phyloP scores from a whole-genome alignment of 2,888 invertebrate genomes.

The Pseudococcus viburni region DNA sequence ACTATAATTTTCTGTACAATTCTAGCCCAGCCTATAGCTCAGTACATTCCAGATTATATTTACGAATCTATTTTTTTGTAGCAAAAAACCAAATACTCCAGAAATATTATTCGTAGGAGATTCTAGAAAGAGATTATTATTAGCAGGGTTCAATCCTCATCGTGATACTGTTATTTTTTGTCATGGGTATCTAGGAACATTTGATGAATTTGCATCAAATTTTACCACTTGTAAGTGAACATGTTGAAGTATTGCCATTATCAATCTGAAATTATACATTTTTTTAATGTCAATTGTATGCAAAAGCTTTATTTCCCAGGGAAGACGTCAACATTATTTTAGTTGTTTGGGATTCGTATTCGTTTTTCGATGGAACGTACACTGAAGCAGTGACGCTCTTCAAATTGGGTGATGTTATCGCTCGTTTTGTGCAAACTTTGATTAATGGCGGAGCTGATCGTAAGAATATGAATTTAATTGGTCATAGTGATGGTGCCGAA shows the following conservation, averaged over 20 bases:
- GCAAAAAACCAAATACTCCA: constrained; percentile 17
- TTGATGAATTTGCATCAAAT: background rate
- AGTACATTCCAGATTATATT: too few relatives aligned
- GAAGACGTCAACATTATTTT: constrained; percentile 13
- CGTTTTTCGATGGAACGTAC: background rate
- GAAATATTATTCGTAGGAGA: background rate
- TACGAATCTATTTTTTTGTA: background rate
- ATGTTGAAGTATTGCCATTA: too few relatives aligned
- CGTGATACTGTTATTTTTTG: background rate
- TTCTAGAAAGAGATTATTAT: background rate
- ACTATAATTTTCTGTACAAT: too few relatives aligned
- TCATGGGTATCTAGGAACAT: background rate
- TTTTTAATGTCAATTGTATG: background rate
- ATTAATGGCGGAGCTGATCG: constrained; percentile 21
- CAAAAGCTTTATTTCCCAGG: background rate
- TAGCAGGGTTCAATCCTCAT: background rate
- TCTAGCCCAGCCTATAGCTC: too few relatives aligned
- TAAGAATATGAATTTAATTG: constrained; percentile 36
- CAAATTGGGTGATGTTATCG: background rate
- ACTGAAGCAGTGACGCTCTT: too few relatives aligned
- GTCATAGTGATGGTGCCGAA: background rate
- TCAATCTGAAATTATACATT: background rate
- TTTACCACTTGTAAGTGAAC: background rate
- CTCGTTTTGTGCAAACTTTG: background rate
- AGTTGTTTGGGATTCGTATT: constrained; percentile 36